Evolutionary conservation across 2,113 vertebrate genomes (phyloP), one percentile per base, ranked within the genome.

Genomic region (Petroica traversi): DNA sequence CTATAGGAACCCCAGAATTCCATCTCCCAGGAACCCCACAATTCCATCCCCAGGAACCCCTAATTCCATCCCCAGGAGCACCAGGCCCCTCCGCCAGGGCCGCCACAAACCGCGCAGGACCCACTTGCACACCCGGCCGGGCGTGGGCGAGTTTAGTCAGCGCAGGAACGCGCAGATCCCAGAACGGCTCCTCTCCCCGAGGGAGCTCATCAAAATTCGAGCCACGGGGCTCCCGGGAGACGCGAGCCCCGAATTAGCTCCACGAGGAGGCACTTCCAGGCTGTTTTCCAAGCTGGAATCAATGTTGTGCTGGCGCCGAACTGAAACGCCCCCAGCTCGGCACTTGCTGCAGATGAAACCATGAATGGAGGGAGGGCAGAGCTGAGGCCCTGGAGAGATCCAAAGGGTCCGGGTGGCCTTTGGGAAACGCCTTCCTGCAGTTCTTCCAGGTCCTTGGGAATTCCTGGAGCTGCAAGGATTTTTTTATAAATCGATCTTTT

Each of bases 101-200:
- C 28, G 46, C 14, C 45, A n/a, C 26, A 69, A 69, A 31, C 11
- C 89, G 18, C 4, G 85, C 91, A 40, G 62, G 89, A 82, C 64
- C 14, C 91, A 93, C 93, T 96, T 96, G 92, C 94, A 97, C 95
- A 97, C 34, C 20, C 12, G 34, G n/a, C n/a, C n/a, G 7, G 52
- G 93, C 46, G 93, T 94, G 69, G 95, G 93, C 88, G 93, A 94
- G 93, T 82, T 82, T 95, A 85, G 74, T 94, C 92, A 95, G 93
- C 94, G 58, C 8, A 45, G 31, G 93, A 97, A 97, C 95, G 23
- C 85, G 29, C 81, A 76, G 93, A 85, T 95, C 63, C 4, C 11
- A 5, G 69, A 87, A 85, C 92, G 25, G 95, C 68, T 91, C 92
- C 72, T 73, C 68, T 87, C 90, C 63, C 87, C 19, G 63, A 66